Evolutionary conservation across 37 sponge, comb jelly and placozoan species (phyloP).

Genomic region (Aphrocallistes beatrix): DNA sequence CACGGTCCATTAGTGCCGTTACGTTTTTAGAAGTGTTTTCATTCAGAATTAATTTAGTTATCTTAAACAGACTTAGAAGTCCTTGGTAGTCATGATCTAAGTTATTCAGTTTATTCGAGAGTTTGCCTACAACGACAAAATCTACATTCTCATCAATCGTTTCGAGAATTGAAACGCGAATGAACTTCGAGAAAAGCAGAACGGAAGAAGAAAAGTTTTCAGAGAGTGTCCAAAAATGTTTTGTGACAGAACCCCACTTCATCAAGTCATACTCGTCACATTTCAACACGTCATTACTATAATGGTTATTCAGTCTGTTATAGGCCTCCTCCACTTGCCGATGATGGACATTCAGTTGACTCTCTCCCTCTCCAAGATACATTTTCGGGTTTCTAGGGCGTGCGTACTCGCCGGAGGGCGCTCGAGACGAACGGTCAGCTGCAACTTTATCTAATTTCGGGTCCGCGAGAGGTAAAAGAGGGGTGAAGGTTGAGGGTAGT

Average conservation of each 20-base stretch:
- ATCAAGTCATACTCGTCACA: not conserved
- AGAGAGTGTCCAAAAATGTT: not conserved
- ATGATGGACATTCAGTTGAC: slow-evolving; percentile 1
- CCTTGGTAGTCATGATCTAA: not conserved
- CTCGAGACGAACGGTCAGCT: not conserved
- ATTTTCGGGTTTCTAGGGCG: slow-evolving; percentile 12
- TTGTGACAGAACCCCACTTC: not conserved
- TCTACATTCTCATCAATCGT: not conserved
- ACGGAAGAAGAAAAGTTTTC: not conserved
- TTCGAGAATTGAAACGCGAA: not conserved
- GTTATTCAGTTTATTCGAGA: not conserved
- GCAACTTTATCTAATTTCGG: not conserved
- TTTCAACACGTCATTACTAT: not conserved
- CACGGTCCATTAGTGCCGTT: not conserved
- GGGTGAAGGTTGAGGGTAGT: not conserved
- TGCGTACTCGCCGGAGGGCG: not conserved
- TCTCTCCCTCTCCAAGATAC: not conserved
- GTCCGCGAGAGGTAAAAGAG: not conserved
- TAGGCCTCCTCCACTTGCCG: not conserved
- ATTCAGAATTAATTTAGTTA: not conserved
- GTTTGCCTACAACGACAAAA: not conserved
- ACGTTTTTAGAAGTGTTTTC: slow-evolving; percentile 1
- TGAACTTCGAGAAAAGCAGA: not conserved
- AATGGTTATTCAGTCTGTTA: not conserved
- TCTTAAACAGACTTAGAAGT: not conserved